Conservation (phyloP, 2,888 invertebrate genomes). For the Dioctria linearis region DNA sequence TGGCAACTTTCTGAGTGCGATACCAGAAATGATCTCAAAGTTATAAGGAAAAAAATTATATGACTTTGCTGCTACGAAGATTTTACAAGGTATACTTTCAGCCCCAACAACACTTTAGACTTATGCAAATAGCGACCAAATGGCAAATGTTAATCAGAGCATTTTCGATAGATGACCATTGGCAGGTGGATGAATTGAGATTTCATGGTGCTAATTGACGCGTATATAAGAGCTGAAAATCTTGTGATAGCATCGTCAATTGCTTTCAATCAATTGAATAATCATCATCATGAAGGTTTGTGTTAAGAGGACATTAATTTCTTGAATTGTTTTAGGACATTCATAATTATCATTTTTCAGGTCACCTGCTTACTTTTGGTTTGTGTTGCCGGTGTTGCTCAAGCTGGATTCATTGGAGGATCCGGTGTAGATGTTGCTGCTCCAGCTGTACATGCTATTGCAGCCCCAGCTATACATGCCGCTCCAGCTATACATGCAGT, state of each 20-base stretch:
- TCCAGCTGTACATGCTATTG: neutral
- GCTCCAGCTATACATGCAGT: conserved; percentile 6
- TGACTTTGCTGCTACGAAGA: no score
- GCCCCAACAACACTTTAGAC: no score
- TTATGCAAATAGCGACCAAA: no score
- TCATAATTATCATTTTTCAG: neutral
- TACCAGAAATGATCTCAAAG: no score
- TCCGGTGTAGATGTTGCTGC: neutral
- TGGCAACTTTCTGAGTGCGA: no score
- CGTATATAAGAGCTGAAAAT: conserved; percentile 6
- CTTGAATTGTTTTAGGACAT: neutral
- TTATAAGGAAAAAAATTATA: no score
- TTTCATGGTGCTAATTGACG: neutral
- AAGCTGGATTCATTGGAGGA: conserved; percentile 25
- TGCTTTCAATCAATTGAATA: neutral
- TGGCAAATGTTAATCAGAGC: no score
- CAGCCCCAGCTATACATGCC: neutral
- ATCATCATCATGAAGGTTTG: conserved; percentile 29
- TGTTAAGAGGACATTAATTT: neutral
- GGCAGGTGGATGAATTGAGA: no score
- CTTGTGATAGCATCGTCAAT: conserved; percentile 4
- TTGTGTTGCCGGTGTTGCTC: neutral
- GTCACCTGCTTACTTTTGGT: neutral
- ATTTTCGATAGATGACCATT: no score
- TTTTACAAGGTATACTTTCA: no score